Evolutionary conservation across 2,113 vertebrate species (phyloP).

Genomic region (Oenanthe oenanthe): DNA sequence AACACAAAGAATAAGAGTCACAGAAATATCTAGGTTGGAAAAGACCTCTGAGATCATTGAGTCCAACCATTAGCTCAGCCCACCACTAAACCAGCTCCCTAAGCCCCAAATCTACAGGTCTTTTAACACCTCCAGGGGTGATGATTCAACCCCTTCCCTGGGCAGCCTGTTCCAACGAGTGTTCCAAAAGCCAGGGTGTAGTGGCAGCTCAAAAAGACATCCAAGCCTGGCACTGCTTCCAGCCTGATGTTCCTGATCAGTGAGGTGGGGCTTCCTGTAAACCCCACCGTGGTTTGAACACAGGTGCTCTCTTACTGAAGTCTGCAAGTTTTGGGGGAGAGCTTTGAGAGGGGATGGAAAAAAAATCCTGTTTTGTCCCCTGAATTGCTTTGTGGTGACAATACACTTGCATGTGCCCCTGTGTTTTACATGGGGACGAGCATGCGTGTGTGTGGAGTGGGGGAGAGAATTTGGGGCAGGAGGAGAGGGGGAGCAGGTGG

Average conservation of each 20-base stretch:
- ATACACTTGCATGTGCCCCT: fast-evolving
- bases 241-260: background rate
- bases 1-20: background rate
- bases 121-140: background rate
- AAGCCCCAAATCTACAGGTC: background rate
- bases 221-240: background rate
- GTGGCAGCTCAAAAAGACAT: background rate
- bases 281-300: background rate
- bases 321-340: background rate
- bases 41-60: background rate
- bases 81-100: background rate
- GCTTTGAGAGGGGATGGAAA: background rate
- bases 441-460: fast-evolving
- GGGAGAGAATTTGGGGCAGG: background rate
- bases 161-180: background rate
- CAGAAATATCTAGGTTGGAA: background rate
- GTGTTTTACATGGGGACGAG: background rate
- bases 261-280: background rate
- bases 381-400: background rate
- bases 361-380: background rate
- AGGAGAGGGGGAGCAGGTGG: background rate
- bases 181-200: background rate
- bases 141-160: background rate
- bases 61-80: background rate
- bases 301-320: background rate